Evolutionary conservation across 2,888 invertebrate genomes (phyloP).

Genomic region (Eustalomyia histrio): DNA sequence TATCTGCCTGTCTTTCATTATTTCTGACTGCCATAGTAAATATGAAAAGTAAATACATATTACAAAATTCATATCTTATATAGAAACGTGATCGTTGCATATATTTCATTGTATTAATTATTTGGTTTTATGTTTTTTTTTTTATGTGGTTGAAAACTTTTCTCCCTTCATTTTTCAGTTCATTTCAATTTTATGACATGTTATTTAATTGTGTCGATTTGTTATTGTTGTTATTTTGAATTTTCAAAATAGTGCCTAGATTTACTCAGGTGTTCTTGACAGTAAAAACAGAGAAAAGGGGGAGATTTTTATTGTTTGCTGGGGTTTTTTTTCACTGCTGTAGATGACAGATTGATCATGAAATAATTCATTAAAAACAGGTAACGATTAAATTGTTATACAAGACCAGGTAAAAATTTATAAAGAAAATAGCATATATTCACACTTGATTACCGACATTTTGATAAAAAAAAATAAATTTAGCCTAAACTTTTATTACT

Average conservation of each 20-base stretch:
- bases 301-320: not conserved
- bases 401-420: not conserved
- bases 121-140: slow-evolving; percentile 20
- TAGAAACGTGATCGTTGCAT: slow-evolving; percentile 57
- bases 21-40: slow-evolving; percentile 14
- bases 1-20: slow-evolving; percentile 50
- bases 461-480: not conserved
- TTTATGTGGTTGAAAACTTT: slow-evolving; percentile 14
- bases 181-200: slow-evolving; percentile 27
- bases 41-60: slow-evolving; percentile 47
- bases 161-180: slow-evolving; percentile 22
- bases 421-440: not conserved
- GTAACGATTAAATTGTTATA: slow-evolving; percentile 29
- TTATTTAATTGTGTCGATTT: slow-evolving; percentile 54
- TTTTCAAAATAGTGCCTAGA: slow-evolving; percentile 18
- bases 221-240: slow-evolving; percentile 23
- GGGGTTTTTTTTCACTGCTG: not conserved
- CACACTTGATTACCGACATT: not conserved
- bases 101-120: slow-evolving; percentile 16
- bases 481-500: too few relatives aligned
- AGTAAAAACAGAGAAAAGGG: not conserved
- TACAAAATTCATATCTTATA: slow-evolving; percentile 15
- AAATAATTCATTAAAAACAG: slow-evolving; percentile 44
- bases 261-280: slow-evolving; percentile 60
- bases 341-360: slow-evolving; percentile 34